Base-by-base conservation (phyloP, 2,113 vertebrate genomes). In the Ictalurus furcatus region DNA sequence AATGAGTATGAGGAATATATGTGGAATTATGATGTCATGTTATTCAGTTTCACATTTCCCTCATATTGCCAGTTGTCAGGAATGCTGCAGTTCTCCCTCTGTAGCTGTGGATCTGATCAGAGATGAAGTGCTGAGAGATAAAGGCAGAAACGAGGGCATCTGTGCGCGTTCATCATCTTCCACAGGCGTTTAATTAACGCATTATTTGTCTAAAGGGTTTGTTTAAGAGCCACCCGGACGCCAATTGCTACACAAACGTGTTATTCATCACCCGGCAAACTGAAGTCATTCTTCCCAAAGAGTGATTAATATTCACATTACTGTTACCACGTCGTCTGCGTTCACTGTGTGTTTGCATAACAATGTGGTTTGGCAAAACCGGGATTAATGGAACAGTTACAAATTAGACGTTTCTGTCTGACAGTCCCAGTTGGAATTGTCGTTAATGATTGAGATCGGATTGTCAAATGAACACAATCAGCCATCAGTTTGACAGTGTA, bases 181-280 rank as follows among this genome's bases (percentile, higher is more conserved):
- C 81, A 37, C 56, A 40, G 30, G 56, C 30, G n/a, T 83, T 83
- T 61, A 40, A 37, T 61, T 37, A 40, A 25, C 80, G 0, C 30
- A 82, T 59, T 82, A 82, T 81, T 81, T 58, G 82, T 61, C 54
- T 59, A 83, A 61, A 63, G 81, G 81, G 81, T 83, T 83, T 59
- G 80, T 84, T 65, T 84, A 84, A 65, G 82, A 65, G 58, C 21
- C 58, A 84, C 82, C 82, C 82, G 13, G 82, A 84, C 23, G 37
- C 58, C 6, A 5, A 84, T 65, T 37, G 82, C 82, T 84, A 65
- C 61, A 65, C 59, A 84, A 84, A n/a, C 59, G 5, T 25, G 12
- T 28, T 65, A 84, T 84, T 65, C 59, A 84, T 84, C 82, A 84
- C 61, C 13, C 82, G 9, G 82, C 82, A 84, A 84, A 84, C 21